Evolutionary conservation across 2,113 vertebrate genomes (phyloP).

Genomic region (Podilymbus podiceps): DNA sequence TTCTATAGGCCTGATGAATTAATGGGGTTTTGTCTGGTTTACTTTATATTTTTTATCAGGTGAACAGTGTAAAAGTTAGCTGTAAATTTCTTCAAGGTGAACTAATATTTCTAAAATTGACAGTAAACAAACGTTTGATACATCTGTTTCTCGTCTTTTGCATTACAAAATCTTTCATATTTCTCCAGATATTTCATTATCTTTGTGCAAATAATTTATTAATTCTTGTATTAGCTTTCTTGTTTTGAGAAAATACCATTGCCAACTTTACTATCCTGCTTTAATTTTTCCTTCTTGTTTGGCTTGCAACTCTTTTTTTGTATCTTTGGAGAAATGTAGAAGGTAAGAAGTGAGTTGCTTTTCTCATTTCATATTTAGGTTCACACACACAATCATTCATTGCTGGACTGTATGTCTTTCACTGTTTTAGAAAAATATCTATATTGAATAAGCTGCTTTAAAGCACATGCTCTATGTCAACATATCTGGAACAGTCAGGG

Average conservation of each 20-base stretch:
- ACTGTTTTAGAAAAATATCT: not conserved
- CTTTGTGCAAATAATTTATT: not conserved
- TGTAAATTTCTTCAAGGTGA: not conserved
- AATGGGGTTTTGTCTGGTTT: not conserved
- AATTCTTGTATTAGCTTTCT: not conserved
- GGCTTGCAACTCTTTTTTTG: not conserved
- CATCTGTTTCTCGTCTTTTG: not conserved
- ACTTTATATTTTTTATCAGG: not conserved
- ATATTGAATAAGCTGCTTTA: not conserved
- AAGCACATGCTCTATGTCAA: not conserved
- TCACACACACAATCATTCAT: not conserved
- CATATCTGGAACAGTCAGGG: not conserved
- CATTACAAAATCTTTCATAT: not conserved
- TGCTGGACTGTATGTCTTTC: not conserved
- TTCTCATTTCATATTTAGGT: not conserved
- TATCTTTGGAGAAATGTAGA: slow-evolving; percentile 48
- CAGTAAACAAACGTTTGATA: not conserved
- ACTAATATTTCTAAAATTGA: not conserved
- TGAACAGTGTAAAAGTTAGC: not conserved
- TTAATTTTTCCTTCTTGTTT: slow-evolving; percentile 1
- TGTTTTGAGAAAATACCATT: not conserved
- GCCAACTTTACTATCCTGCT: not conserved
- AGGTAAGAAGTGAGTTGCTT: slow-evolving; percentile 14
- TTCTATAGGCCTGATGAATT: not conserved
- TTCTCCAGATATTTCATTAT: not conserved